Evolutionary conservation across 2,113 vertebrate genomes (phyloP).

Genomic region (Xyliphius kryptos): DNA sequence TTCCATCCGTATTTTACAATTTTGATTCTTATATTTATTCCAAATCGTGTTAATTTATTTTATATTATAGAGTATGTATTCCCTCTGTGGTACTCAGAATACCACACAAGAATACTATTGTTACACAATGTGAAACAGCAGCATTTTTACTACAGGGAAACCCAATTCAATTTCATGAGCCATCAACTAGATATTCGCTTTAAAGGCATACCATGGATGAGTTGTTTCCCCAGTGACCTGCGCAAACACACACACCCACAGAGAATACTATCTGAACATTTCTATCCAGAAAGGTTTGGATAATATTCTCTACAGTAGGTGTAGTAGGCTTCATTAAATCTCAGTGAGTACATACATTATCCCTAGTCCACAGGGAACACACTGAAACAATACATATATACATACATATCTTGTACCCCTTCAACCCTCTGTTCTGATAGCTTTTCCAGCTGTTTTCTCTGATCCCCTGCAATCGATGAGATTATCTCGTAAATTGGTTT

Average conservation of each 20-base stretch:
- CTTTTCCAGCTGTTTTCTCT: constrained; percentile 13
- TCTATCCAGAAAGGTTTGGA: too few species aligned
- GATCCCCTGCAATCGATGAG: constrained; percentile 30
- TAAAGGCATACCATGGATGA: constrained; percentile 17
- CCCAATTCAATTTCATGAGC: constrained; percentile 60
- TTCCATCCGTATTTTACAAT: too few species aligned
- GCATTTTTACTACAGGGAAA: constrained; percentile 42
- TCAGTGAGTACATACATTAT: too few species aligned
- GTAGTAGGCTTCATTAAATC: too few species aligned
- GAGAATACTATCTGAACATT: constrained; percentile 31
- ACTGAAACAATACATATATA: background rate
- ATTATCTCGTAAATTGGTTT: constrained; percentile 32
- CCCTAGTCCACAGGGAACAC: too few species aligned
- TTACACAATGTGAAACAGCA: constrained; percentile 36
- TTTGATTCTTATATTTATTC: too few species aligned
- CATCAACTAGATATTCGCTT: constrained; percentile 49
- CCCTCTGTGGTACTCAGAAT: too few species aligned
- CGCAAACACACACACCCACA: background rate
- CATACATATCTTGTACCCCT: background rate
- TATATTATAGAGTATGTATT: too few species aligned
- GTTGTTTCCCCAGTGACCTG: constrained; percentile 15
- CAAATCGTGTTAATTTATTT: too few species aligned
- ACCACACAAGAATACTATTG: constrained; percentile 19
- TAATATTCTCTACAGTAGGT: too few species aligned
- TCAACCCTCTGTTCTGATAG: background rate